Conservation (phyloP, 2,113 vertebrate genomes). For the Eulemur macaco region DNA sequence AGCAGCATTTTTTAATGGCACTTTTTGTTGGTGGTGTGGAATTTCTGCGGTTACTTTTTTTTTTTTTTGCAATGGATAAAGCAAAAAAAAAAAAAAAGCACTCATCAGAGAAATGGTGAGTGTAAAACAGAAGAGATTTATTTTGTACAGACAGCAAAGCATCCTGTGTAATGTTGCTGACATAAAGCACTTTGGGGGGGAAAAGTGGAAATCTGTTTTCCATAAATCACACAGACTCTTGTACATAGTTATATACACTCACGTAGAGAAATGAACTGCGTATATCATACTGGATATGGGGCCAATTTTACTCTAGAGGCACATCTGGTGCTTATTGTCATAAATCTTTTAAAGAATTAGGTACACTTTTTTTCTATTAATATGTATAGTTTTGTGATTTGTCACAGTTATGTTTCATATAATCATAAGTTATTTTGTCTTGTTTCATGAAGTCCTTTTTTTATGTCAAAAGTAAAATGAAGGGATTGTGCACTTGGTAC, state of each 20-base stretch:
- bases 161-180: slow-evolving; percentile 84
- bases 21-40: slow-evolving; percentile 76
- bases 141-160: slow-evolving; percentile 80
- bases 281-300: slow-evolving; percentile 81
- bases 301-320: slow-evolving; percentile 80
- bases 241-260: slow-evolving; percentile 82
- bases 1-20: slow-evolving; percentile 77
- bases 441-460: slow-evolving; percentile 84
- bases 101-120: slow-evolving; percentile 67
- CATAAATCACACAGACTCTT: slow-evolving; percentile 80
- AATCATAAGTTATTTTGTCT: slow-evolving; percentile 87
- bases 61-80: slow-evolving; percentile 60
- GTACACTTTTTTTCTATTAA: slow-evolving; percentile 83
- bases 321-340: slow-evolving; percentile 79
- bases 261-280: slow-evolving; percentile 79
- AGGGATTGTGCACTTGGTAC: slow-evolving; percentile 80
- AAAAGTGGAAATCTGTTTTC: slow-evolving; percentile 81
- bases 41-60: slow-evolving; percentile 47
- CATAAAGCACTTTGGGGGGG: slow-evolving; percentile 84
- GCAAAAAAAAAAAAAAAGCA: slow-evolving; percentile 53
- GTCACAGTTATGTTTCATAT: slow-evolving; percentile 86
- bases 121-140: slow-evolving; percentile 72
- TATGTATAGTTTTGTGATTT: slow-evolving; percentile 86
- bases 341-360: slow-evolving; percentile 81
- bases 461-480: slow-evolving; percentile 84